Evolutionary conservation across 1,140 invertebrate genomes (phyloP), one percentile per base, ranked within the genome.

Genomic region (Polyergus mexicanus): DNA sequence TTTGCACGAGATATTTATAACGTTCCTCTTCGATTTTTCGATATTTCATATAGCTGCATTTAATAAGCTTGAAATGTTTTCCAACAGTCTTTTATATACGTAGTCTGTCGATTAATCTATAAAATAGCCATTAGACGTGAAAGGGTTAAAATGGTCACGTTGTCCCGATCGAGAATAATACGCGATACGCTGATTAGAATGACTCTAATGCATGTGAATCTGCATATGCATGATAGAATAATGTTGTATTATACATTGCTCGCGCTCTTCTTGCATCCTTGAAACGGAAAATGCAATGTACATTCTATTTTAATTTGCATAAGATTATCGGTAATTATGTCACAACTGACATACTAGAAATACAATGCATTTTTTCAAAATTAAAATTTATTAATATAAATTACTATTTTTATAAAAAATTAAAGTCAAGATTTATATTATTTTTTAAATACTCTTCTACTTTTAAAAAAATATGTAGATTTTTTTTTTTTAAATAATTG

Each of bases 101-200:
- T 41, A 10, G 19, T 56, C 16, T 19, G 13, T 32, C 10, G 47
- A 38, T 22, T 28, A 13, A 8, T 63, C 68, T 54, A 11, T 41
- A 58, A 56, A 80, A 58, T 80, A 22, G 35, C 25, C 44, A 56
- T 56, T 80, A 69, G 41, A 16, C 32, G 32, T 10, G 6, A 41
- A 41, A 56, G 63, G 65, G 47, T 80, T 80, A 56, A 80, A 69
- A 22, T 69, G 35, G 10, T 11, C 65, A 41, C 22, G n/a, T 22
- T 80, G 56, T 11, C 35, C 68, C n/a, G 63, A 69, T 69, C 63
- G 35, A 56, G 47, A 80, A 51, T 69, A 69, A 80, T 69, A 28
- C 44, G 44, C 13, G n/a, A 35, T 66, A 58, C 63, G 8, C 32
- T 69, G 63, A 80, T 80, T 69, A 80, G 44, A 58, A 16, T 56